Percentiles rank a stretch among this genome's conserved stretches.
phyloP scores from a whole-genome alignment of 2,797 vertebrate genomes.

The Cottoperca gobio region DNA sequence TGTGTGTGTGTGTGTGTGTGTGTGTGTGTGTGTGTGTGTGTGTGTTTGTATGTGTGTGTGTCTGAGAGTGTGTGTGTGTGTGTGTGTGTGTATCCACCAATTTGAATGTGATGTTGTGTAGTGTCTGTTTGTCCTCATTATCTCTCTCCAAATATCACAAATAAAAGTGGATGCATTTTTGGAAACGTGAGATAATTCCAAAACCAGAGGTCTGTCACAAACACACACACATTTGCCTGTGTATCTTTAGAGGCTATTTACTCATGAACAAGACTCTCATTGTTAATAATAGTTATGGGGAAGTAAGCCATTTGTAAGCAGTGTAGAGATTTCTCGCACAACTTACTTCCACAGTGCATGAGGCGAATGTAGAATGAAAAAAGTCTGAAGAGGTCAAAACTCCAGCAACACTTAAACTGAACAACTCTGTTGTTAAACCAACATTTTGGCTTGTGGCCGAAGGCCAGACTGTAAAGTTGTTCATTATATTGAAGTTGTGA shows the following conservation, averaged over 20 bases:
- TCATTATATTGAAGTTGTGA: too few relatives aligned
- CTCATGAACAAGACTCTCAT: slow-evolving; percentile 1
- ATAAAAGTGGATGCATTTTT: slow-evolving; percentile 17
- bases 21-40: not conserved
- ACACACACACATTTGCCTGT: not conserved
- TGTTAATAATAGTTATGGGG: slow-evolving; percentile 23
- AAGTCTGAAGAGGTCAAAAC: too few relatives aligned
- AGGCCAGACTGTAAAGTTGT: too few relatives aligned
- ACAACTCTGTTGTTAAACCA: too few relatives aligned
- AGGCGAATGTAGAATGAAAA: too few relatives aligned
- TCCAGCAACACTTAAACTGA: not conserved
- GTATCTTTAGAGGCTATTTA: slow-evolving; percentile 24
- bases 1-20: not conserved
- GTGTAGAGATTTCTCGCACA: too few relatives aligned
- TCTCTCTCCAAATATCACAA: slow-evolving; percentile 23
- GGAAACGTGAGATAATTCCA: slow-evolving; percentile 14
- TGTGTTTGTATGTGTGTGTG: too few relatives aligned
- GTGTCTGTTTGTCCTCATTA: not conserved
- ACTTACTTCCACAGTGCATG: too few relatives aligned
- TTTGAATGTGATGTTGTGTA: slow-evolving; percentile 3
- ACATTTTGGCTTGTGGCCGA: too few relatives aligned
- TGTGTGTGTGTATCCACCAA: too few relatives aligned
- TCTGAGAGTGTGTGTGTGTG: not conserved
- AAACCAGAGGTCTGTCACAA: not conserved
- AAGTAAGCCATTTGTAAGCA: slow-evolving; percentile 14